Evolutionary conservation across 2,888 invertebrate species (phyloP), one percentile per base, ranked within the genome.

Genomic region (Pharmacophagus antenor): DNA sequence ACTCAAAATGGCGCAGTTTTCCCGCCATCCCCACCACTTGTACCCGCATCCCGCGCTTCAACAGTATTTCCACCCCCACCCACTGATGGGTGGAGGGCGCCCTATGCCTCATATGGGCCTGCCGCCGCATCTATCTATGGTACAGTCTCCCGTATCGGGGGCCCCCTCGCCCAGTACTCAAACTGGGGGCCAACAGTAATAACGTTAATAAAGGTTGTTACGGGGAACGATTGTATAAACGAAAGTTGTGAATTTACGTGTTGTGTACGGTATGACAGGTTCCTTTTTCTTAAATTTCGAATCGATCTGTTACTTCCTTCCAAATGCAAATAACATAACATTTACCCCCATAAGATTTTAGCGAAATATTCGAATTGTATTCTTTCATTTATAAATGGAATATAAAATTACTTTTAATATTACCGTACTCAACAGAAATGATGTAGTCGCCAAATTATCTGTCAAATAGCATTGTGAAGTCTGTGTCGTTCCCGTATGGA

Each of bases 1-100:
- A 88, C 92, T 98, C 77, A 96, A 98, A 89, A 95, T 96, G 95
- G 91, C 91, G 75, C 93, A 93, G 70, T 89, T 93, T 69, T 86
- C 92, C 52, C 91, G 93, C 52, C 93, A 93, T 75, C 92, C 92
- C 65, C 93, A 93, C 79, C 90, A 91, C 67, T 76, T 88, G 70
- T 91, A 93, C 70, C 92, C 93, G 65, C 93, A 93, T 70, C 93
- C 92, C 17, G 82, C 86, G 63, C 82, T 93, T 70, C 93, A 93
- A 80, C 93, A 93, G 72, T 93, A 93, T 80, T 93, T 93, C 73
- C 88, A 92, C 72, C 92, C 92, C 21, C 92, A 92, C 71, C 92
- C 89, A 73, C 86, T 93, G 47, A 90, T 93, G 84, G 92, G 91
- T 77, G 80, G 59, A n/a, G 59, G 86, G 73, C 85, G 91, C 63